Evolutionary conservation across 2,797 vertebrate genomes (phyloP), one percentile per base, ranked within the genome.

Genomic region (Lateolabrax maculatus): DNA sequence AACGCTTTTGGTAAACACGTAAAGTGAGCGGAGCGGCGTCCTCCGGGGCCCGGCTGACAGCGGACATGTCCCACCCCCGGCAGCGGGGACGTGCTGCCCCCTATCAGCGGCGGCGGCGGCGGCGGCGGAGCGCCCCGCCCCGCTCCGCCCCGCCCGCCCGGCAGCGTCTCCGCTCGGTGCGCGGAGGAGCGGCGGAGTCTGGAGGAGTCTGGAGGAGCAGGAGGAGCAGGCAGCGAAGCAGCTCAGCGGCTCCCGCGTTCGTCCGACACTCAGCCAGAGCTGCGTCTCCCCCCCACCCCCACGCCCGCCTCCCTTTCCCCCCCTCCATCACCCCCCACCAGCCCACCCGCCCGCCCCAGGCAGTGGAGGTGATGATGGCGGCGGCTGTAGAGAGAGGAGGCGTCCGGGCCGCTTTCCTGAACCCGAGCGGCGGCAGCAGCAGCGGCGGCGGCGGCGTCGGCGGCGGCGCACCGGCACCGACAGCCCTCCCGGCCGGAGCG

Each of bases 331-430:
- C n/a, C n/a, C n/a, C n/a, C n/a, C n/a, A n/a, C n/a, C n/a, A n/a
- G n/a, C n/a, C n/a, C n/a, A n/a, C n/a, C n/a, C n/a, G n/a, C n/a
- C n/a, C n/a, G 92, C 86, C 84, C 80, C 89, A 77, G 81, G 86
- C 85, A 73, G 92, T 89, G 82, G 92, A 89, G 94, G 94, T 92
- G 94, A 95, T 95, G 94, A 95, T 95, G 95, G 95, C 95, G 94
- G 94, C 95, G 90, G 95, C 95, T 88, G 94, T 95, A 73, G 95
- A 95, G 75, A 92, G 95, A 95, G 95, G 94, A 92, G 94, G 93
- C 84, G 93, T 94, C 75, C 94, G 95, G 92, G 94, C 95, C 93
- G 94, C 95, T 91, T 94, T 95, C 93, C 92, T 95, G 91, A 95
- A 94, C 92, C 94, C 94, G 61, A 92, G 91, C 89, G 87, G 93